phyloP scores from a whole-genome alignment of 2,113 vertebrate species.

The Sakesphorus luctuosus region DNA sequence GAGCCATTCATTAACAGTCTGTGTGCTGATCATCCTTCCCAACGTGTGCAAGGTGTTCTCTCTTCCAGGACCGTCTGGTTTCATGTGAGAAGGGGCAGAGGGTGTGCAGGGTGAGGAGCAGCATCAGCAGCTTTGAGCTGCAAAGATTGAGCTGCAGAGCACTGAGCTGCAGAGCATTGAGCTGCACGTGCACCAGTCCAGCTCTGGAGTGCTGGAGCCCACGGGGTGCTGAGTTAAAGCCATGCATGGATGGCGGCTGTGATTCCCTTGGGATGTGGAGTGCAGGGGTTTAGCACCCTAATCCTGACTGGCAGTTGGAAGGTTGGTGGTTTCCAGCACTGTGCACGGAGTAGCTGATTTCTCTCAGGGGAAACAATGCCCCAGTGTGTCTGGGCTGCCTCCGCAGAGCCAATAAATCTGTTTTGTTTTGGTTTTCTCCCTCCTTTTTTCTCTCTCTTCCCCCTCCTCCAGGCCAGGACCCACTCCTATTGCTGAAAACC shows the following conservation, averaged over 20 bases:
- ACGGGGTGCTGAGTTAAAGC: not conserved
- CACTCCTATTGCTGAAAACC: conserved; percentile 17
- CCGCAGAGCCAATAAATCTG: conserved; percentile 63
- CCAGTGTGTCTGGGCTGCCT: conserved; percentile 59
- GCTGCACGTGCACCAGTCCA: not conserved
- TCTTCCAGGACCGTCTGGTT: not conserved
- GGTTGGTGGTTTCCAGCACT: conserved; percentile 54
- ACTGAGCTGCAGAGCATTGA: not conserved
- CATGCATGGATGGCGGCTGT: not conserved
- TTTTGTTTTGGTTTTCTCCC: conserved; percentile 7
- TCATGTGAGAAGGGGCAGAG: not conserved
- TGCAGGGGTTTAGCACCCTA: conserved; percentile 30
- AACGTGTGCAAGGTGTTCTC: not conserved
- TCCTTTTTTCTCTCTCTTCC: not conserved
- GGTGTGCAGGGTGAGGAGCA: not conserved
- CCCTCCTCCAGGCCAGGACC: conserved; percentile 52
- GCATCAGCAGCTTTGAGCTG: not conserved
- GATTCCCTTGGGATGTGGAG: not conserved
- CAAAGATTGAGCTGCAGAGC: not conserved
- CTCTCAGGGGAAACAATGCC: conserved; percentile 43
- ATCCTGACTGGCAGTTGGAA: conserved; percentile 67
- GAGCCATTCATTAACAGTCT: accelerated
- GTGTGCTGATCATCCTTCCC: not conserved
- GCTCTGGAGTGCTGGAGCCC: not conserved
- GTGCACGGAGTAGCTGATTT: conserved; percentile 47